Percentiles rank a stretch among this genome's conserved stretches.
phyloP scores from a whole-genome alignment of 2,888 invertebrate species.

The Melangyna quadrimaculata region DNA sequence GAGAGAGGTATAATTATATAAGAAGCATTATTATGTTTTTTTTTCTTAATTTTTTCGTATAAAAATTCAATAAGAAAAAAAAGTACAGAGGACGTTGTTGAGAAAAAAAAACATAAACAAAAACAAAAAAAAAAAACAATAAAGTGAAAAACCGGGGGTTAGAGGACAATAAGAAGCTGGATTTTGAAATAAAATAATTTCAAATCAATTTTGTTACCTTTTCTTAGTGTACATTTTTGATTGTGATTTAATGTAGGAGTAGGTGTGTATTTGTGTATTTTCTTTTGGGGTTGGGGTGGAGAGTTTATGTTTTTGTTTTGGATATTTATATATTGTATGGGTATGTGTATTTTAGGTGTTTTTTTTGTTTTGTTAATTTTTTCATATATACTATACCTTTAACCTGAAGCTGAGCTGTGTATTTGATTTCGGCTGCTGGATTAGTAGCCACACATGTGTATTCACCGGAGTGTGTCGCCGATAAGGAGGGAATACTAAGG shows the following conservation, averaged over 20 bases:
- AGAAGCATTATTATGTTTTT: slow-evolving; percentile 60
- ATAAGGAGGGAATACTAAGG: slow-evolving; percentile 89
- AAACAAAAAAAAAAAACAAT: background rate
- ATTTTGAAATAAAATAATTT: slow-evolving; percentile 48
- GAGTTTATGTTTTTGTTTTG: slow-evolving; percentile 47
- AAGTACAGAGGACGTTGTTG: slow-evolving; percentile 41
- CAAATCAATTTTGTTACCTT: slow-evolving; percentile 37
- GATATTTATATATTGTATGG: background rate
- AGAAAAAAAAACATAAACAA: slow-evolving; percentile 15
- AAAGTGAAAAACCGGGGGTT: slow-evolving; percentile 22
- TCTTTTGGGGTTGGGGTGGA: background rate
- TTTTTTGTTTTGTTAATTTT: slow-evolving; percentile 44
- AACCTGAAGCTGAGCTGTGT: slow-evolving; percentile 90
- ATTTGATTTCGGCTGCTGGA: slow-evolving; percentile 89
- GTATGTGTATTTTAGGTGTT: slow-evolving; percentile 71
- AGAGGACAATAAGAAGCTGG: slow-evolving; percentile 65
- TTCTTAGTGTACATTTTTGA: slow-evolving; percentile 10
- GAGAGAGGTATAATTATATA: slow-evolving; percentile 52
- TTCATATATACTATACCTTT: slow-evolving; percentile 86
- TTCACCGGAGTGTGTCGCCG: slow-evolving; percentile 88
- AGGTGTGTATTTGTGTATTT: slow-evolving; percentile 44
- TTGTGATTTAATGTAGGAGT: slow-evolving; percentile 41
- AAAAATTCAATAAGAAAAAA: slow-evolving; percentile 39
- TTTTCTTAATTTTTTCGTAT: slow-evolving; percentile 33
- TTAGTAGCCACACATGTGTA: slow-evolving; percentile 90